Evolutionary conservation across 2,888 invertebrate species (phyloP), one percentile per base, ranked within the genome.

Genomic region (Electrophaes corylata): DNA sequence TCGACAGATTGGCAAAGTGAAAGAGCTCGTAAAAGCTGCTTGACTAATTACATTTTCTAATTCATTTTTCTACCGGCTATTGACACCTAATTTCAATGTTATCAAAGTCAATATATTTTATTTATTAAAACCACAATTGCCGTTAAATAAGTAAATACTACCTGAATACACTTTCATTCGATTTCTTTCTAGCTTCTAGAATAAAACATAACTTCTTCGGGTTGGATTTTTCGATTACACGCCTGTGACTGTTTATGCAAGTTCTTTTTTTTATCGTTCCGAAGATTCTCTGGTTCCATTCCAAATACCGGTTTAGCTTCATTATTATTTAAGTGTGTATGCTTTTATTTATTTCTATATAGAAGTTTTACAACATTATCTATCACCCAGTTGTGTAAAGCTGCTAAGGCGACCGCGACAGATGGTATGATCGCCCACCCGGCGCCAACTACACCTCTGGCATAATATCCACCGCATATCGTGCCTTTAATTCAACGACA

Each of bases 381-480:
- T 40, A 49, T 65, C 64, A 65, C 62, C 68, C 60, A 66, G 70
- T 71, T 70, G 72, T 62, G 60, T 66, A 62, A 54, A 67, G 62
- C 72, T 74, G 67, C 66, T 67, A 62, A 69, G 63, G 66, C 72
- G 75, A 72, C 51, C 65, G 71, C 81, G 83, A 84, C 87, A 88
- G 86, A 87, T 88, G 87, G 86, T 72, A 62, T 59, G 71, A 59
- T 78, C 84, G 83, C 86, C 86, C 81, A 85, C 87, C 73, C 78
- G 82, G 82, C 84, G 84, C 84, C 83, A 74, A 33, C 59, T 62
- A 31, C 44, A 47, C 59, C 48, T 53, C 49, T 48, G 62, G 65
- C 49, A 47, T 52, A 60, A 62, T 41, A 70, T 62, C 39, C 8
- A 64, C 65, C 66, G 69, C 39, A 26, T 44, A 48, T 44, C 29